Evolutionary conservation across 35 echinoderm and acorn worm species (phyloP), one percentile per base, ranked within the genome.

Genomic region (Heliocidaris tuberculata): DNA sequence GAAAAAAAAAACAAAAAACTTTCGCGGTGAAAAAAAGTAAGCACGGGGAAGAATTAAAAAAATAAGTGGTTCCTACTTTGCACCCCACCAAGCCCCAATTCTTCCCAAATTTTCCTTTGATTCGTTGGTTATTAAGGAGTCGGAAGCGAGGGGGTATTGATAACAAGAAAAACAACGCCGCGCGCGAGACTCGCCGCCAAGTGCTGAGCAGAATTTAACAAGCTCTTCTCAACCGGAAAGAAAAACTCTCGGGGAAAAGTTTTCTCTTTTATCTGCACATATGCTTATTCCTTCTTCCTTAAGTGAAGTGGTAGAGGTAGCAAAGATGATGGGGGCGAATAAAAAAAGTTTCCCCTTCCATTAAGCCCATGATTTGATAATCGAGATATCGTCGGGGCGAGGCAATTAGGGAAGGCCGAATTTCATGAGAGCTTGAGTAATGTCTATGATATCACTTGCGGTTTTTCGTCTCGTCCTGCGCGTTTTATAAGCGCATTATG

Each of bases 281-380:
- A 78, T 78, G 65, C 17, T 78, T 78, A 78, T 78, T 78, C 27
- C 65, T 17, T 27, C 65, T 78, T 78, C 65, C 65, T n/a, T 78
- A 78, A 78, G 65, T 78, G 65, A 78, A n/a, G 65, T 78, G 65
- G 21, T 78, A 7, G 65, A 5, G 27, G 21, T 78, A 78, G 65
- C 65, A 27, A 78, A 78, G 17, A 78, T 19, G 65, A 78, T 78
- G 65, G 27, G 52, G 65, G 65, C 65, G 27, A 78, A 78, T 78
- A 78, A 78, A 78, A n/a, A n/a, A 78, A 78, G 65, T 78, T 78
- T 27, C 65, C 65, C 65, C 65, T 78, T 78, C 65, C 65, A 78
- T 78, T 78, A 78, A 78, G 65, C 65, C 65, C 65, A 78, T 78
- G 65, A 78, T 78, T 78, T 78, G 65, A 78, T 78, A 78, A 78